These are phyloP conservation scores for Chaetodon auriga DNA, from an alignment of 2,113 vertebrate species.

Conservation along the genomic window DNA sequence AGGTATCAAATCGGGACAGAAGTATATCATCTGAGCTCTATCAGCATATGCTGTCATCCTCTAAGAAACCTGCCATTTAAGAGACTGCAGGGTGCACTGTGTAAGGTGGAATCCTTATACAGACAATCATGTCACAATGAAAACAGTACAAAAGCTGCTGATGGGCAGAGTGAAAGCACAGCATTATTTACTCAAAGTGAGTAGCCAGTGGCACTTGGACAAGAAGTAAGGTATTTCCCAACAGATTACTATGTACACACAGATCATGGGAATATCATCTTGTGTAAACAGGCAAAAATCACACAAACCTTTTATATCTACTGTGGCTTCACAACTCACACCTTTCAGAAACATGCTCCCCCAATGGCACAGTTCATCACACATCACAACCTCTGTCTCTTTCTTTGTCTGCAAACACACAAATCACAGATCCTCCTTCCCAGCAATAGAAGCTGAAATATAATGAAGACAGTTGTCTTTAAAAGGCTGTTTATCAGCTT, in stretches of 20 bases:
- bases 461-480: slow-evolving; percentile 36
- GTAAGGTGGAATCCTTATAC: neutral
- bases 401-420: slow-evolving; percentile 6
- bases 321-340: neutral
- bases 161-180: neutral
- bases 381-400: neutral
- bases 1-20: no score
- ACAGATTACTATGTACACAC: slow-evolving; percentile 22
- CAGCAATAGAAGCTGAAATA: slow-evolving; percentile 13
- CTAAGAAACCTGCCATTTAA: neutral
- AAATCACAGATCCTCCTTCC: neutral
- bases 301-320: neutral
- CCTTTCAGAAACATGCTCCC: slow-evolving; percentile 37
- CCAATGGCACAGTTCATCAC: slow-evolving; percentile 29
- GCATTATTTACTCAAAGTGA: neutral
- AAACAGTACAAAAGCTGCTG: neutral
- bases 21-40: neutral
- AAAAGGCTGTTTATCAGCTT: slow-evolving; percentile 50
- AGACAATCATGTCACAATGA: slow-evolving; percentile 12
- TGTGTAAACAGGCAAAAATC: neutral
- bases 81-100: neutral
- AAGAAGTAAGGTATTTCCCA: slow-evolving; percentile 28
- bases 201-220: slow-evolving; percentile 16
- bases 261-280: neutral
- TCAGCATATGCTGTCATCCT: neutral